These are phyloP conservation scores for Junonia oenone DNA, from an alignment of 2,888 invertebrate species.

Conservation along the genomic window DNA sequence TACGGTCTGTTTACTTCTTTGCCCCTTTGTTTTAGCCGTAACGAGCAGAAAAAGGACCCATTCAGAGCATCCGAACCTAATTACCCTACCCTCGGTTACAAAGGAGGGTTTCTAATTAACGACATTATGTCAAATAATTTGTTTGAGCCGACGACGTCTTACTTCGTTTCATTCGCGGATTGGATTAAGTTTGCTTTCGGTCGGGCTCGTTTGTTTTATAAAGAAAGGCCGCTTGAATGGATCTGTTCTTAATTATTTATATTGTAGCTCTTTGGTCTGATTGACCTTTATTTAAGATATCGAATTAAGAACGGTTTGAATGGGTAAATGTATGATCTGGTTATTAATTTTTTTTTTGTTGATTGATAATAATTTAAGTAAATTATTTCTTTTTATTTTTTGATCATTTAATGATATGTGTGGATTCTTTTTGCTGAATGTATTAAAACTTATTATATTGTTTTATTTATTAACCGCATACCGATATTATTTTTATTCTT, in stretches of 20 bases:
- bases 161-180: conserved; percentile 60
- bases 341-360: no score
- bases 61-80: conserved; percentile 77
- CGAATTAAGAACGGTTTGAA: not conserved
- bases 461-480: no score
- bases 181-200: conserved; percentile 69
- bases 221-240: conserved; percentile 48
- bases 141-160: conserved; percentile 70
- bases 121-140: conserved; percentile 80
- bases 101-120: conserved; percentile 78
- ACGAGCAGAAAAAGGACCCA: conserved; percentile 78
- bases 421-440: no score
- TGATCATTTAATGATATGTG: no score
- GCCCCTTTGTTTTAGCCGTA: conserved; percentile 74
- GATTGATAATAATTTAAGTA: no score
- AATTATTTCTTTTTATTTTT: no score
- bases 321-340: no score
- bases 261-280: conserved; percentile 9
- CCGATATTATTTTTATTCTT: no score
- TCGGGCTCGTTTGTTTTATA: conserved; percentile 55
- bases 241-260: conserved; percentile 42
- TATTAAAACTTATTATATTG: no score
- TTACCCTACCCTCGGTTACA: conserved; percentile 70
- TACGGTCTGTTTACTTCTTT: conserved; percentile 73
- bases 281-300: conserved; percentile 2